A percentile compares a stretch with the other conserved stretches of the same genome.
Evolutionary conservation across 1,140 invertebrate genomes (phyloP).

Genomic region (Temnothorax longispinosus): DNA sequence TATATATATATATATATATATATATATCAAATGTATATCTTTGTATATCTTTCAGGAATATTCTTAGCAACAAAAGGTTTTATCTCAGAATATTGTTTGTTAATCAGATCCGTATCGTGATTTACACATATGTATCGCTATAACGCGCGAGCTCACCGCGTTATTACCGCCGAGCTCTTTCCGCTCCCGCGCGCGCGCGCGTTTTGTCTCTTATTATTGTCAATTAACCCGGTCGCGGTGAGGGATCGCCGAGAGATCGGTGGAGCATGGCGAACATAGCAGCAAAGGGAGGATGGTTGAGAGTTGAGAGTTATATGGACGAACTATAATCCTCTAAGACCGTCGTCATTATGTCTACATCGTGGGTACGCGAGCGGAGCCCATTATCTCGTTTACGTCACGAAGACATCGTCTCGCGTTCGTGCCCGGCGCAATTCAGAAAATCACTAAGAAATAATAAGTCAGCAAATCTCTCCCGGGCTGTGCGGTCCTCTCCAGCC

Average conservation of each 20-base stretch:
- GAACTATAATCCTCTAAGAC: slow-evolving; percentile 76
- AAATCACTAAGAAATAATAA: slow-evolving; percentile 84
- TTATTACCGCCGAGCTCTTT: slow-evolving; percentile 18
- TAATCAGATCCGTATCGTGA: background rate
- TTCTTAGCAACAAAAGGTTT: background rate
- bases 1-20: too few species aligned
- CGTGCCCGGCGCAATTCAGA: slow-evolving; percentile 80
- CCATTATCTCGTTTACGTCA: slow-evolving; percentile 83
- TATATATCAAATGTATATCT: background rate
- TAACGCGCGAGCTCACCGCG: background rate
- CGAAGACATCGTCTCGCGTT: slow-evolving; percentile 78
- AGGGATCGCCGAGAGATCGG: slow-evolving; percentile 38
- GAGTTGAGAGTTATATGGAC: slow-evolving; percentile 67
- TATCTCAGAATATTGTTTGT: background rate
- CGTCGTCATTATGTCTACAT: slow-evolving; percentile 82
- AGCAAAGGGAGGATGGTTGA: background rate
- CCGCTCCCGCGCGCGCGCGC: background rate
- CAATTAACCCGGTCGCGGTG: slow-evolving; percentile 48
- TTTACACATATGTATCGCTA: background rate
- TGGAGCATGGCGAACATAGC: background rate
- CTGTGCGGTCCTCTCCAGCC: slow-evolving; percentile 55
- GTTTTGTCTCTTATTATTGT: slow-evolving; percentile 52
- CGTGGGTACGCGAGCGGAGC: slow-evolving; percentile 73
- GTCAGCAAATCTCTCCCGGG: slow-evolving; percentile 58
- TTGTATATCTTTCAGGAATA: background rate